Percentiles rank a stretch among this genome's conserved stretches.
Conservation (phyloP, 2,113 vertebrate genomes). For the Bos taurus region DNA sequence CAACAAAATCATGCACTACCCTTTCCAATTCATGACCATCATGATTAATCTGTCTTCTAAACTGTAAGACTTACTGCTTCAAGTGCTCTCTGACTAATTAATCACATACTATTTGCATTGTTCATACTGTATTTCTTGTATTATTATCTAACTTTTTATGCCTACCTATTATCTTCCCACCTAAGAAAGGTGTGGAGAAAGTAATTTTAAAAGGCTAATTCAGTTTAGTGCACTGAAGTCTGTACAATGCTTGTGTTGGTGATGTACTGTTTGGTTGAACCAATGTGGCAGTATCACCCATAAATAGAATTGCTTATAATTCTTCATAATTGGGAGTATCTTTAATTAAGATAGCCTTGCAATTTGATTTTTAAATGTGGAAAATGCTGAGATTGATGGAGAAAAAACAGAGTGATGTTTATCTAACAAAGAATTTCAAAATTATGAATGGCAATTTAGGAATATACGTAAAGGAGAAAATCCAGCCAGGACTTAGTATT, state of each 20-base stretch:
- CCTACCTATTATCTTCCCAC: conserved; percentile 2
- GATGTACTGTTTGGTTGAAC: neutral
- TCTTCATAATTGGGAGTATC: neutral
- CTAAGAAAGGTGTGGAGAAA: conserved; percentile 14
- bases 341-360: neutral
- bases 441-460: neutral
- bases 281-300: neutral
- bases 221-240: neutral
- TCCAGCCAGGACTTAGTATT: neutral
- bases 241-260: neutral
- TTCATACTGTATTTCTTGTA: neutral
- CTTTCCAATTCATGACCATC: neutral
- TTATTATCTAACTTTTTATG: conserved; percentile 43
- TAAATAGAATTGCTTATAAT: neutral
- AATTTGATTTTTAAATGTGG: neutral
- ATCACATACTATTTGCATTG: conserved; percentile 17
- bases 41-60: conserved; percentile 41
- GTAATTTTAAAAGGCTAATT: conserved; percentile 36
- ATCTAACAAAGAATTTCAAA: neutral
- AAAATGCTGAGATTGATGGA: neutral
- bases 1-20: neutral
- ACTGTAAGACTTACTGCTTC: neutral
- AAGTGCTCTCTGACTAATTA: conserved; percentile 2
- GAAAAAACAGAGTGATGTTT: neutral
- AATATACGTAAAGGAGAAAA: neutral